Conservation (phyloP, 2,113 vertebrate genomes). For the Gopherus flavomarginatus region DNA sequence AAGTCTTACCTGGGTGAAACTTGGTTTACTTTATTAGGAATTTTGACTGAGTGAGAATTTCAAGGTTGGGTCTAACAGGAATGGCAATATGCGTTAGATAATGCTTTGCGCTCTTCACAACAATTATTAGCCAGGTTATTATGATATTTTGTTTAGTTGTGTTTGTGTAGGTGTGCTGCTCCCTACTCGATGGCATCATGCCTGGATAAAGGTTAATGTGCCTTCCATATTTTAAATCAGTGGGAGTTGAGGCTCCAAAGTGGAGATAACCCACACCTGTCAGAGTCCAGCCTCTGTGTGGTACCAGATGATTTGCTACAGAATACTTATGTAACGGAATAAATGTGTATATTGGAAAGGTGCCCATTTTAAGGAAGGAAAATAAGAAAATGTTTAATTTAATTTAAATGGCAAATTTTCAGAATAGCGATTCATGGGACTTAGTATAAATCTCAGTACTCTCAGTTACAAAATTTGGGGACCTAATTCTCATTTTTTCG, state of each 20-base stretch:
- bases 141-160: neutral
- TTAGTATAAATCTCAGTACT: neutral
- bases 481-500: neutral
- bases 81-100: neutral
- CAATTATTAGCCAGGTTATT: neutral
- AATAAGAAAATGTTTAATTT: neutral
- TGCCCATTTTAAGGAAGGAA: neutral
- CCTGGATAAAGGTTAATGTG: neutral
- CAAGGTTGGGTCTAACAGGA: neutral
- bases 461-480: neutral
- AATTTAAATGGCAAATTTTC: neutral
- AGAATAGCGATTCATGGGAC: too few species aligned
- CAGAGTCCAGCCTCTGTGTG: fast-evolving
- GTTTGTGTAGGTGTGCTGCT: neutral
- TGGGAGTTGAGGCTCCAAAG: neutral
- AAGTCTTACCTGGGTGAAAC: neutral
- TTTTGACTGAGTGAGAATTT: neutral
- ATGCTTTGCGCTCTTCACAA: neutral
- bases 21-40: neutral
- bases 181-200: neutral
- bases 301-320: neutral
- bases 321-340: neutral
- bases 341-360: neutral
- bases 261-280: fast-evolving
- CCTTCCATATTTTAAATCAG: neutral